Conservation (phyloP, 2,113 vertebrate species). For the Anthoscopus minutus region DNA sequence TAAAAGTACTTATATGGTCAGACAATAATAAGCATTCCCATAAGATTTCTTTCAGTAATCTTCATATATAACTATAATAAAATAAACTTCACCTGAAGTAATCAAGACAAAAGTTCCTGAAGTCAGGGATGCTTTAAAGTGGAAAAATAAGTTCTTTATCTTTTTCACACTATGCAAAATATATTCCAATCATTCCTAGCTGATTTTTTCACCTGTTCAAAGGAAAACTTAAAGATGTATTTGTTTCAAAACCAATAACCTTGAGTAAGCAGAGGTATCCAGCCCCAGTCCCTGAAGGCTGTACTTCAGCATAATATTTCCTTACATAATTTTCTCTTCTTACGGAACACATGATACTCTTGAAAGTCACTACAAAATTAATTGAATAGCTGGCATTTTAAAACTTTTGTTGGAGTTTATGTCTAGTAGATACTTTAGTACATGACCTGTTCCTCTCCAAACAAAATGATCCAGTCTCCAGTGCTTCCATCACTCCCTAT, state of each 20-base stretch:
- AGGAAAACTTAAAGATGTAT: not conserved
- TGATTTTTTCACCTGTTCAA: not conserved
- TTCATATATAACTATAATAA: not conserved
- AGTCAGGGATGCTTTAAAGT: not conserved
- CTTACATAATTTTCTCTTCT: not conserved
- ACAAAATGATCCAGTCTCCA: not conserved
- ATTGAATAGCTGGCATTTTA: not conserved
- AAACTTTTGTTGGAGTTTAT: not conserved
- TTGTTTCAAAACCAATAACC: not conserved
- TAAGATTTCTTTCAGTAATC: not conserved
- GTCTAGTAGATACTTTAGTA: not conserved
- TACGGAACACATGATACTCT: not conserved
- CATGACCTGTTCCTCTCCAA: not conserved
- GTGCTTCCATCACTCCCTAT: not conserved
- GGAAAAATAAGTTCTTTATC: not conserved
- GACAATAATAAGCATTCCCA: not conserved
- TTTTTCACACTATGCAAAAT: not conserved
- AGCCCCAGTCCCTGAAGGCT: not conserved
- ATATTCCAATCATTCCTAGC: not conserved
- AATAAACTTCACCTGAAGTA: not conserved
- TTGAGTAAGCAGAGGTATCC: not conserved
- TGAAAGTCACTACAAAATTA: not conserved
- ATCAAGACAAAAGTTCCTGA: not conserved
- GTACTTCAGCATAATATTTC: not conserved
- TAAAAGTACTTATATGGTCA: not conserved